These are phyloP conservation scores for Henricia sp. DNA, from an alignment of 53 echinoderm and acorn worm genomes.

Conservation along the genomic window DNA sequence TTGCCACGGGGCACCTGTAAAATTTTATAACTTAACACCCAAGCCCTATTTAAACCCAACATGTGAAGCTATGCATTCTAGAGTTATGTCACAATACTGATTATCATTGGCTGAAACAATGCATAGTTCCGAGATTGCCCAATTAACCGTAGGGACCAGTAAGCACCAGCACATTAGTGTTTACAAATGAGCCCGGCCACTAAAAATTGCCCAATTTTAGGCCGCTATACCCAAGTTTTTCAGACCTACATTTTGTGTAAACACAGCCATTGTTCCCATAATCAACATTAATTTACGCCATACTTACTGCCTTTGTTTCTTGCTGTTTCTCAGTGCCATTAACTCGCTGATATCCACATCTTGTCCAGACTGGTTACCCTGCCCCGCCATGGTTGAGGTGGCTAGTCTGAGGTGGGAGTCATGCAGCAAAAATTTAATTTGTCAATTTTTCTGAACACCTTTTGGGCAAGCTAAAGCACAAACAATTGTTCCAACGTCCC, in stretches of 20 bases:
- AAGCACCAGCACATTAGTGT: not conserved
- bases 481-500: too few species aligned
- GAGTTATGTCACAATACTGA: too few species aligned
- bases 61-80: too few species aligned
- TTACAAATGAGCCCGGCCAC: not conserved
- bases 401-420: conserved; percentile 23
- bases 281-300: not conserved
- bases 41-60: too few species aligned
- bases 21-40: too few species aligned
- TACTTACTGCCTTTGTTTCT: conserved; percentile 67
- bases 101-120: too few species aligned
- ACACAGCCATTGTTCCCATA: not conserved
- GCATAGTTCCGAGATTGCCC: too few species aligned
- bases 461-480: too few species aligned
- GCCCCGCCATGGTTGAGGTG: conserved; percentile 75
- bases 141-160: too few species aligned
- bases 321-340: conserved; percentile 68
- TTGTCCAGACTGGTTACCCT: conserved; percentile 72
- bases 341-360: conserved; percentile 83
- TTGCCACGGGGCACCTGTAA: too few species aligned
- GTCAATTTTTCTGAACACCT: not conserved
- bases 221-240: not conserved
- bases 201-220: not conserved
- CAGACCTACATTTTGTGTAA: not conserved
- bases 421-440: not conserved